Percentiles rank a stretch among this genome's conserved stretches.
Conservation (phyloP, 2,888 invertebrate genomes). For the Drosophila basisetae region DNA sequence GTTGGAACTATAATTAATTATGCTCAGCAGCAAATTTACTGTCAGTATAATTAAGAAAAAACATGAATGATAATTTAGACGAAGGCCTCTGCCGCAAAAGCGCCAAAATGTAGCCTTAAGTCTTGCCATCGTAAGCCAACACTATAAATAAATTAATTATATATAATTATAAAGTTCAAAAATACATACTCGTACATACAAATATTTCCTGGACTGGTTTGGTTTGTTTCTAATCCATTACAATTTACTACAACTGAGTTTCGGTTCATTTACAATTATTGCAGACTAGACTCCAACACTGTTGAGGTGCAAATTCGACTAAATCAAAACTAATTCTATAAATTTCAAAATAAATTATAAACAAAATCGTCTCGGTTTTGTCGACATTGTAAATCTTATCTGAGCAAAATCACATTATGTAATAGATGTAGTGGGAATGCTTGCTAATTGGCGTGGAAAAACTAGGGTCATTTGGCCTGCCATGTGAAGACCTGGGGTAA, state of each 20-base stretch:
- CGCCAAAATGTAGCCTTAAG: not conserved
- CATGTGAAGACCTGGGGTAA: conserved; percentile 28
- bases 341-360: not conserved
- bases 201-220: not conserved
- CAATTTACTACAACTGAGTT: not conserved
- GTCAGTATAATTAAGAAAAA: not conserved
- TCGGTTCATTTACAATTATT: not conserved
- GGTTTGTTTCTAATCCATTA: not conserved
- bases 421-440: conserved; percentile 49
- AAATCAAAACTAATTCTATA: not conserved
- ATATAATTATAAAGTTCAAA: not conserved
- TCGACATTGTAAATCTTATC: conserved; percentile 24
- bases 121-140: not conserved
- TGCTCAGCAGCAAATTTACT: not conserved
- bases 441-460: conserved; percentile 72
- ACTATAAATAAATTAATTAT: not conserved
- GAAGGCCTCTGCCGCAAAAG: not conserved
- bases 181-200: not conserved
- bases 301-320: not conserved
- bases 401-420: conserved; percentile 43
- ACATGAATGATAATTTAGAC: not conserved
- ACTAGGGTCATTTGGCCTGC: conserved; percentile 11
- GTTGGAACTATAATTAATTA: not conserved
- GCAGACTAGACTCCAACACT: not conserved
- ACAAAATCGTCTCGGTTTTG: not conserved